Evolutionary conservation across 2,888 invertebrate genomes (phyloP).

Genomic region (Drosophila barbarae): DNA sequence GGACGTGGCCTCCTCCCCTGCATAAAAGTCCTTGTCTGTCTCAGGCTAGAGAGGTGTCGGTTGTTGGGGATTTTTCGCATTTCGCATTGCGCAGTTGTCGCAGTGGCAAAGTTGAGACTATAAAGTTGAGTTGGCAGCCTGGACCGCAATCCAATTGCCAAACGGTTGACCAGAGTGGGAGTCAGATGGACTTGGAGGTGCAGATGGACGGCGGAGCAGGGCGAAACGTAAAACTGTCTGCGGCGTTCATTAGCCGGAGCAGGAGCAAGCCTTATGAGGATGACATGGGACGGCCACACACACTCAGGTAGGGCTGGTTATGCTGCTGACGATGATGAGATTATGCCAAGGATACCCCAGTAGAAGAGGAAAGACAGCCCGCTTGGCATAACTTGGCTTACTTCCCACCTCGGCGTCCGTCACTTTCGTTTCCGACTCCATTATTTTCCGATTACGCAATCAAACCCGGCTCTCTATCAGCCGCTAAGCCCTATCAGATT

Average conservation of each 20-base stretch:
- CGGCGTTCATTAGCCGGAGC: constrained; percentile 55
- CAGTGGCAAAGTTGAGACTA: constrained; percentile 56
- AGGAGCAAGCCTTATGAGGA: constrained; percentile 35
- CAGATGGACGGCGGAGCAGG: constrained; percentile 10
- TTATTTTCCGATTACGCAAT: constrained; percentile 31
- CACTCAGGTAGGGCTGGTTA: constrained; percentile 22
- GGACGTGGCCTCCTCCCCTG: constrained; percentile 25
- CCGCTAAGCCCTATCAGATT: constrained; percentile 51
- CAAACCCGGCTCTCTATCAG: constrained; percentile 11
- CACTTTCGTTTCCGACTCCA: constrained; percentile 37
- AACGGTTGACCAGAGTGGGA: constrained; percentile 40
- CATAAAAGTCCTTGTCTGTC: constrained; percentile 30
- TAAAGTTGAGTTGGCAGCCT: constrained; percentile 64
- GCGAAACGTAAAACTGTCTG: constrained; percentile 49
- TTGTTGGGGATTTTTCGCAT: constrained; percentile 61
- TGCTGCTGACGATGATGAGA: constrained; percentile 20
- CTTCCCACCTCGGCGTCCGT: constrained; percentile 17
- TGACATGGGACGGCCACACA: constrained; percentile 23
- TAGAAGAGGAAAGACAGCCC: neutral
- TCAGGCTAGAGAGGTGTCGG: constrained; percentile 57
- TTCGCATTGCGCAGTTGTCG: constrained; percentile 63
- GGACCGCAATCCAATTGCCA: constrained; percentile 70
- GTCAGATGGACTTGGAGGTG: constrained; percentile 9
- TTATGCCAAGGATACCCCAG: constrained; percentile 11
- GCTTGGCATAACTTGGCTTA: neutral